Conservation (phyloP, 2,797 vertebrate genomes). For the Poeciliopsis presidionis region DNA sequence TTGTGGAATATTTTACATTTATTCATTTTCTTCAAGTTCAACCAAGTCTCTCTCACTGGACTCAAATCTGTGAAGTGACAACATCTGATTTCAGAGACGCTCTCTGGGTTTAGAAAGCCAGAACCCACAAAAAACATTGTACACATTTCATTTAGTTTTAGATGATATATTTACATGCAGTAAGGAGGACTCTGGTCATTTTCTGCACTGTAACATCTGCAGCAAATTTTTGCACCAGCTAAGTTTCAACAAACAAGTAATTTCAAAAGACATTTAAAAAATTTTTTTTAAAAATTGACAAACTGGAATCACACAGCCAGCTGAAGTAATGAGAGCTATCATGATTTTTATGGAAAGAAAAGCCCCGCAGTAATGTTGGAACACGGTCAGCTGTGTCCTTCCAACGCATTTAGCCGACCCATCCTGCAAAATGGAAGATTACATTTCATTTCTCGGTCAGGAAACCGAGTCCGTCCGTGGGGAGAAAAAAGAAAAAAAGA, state of each 20-base stretch:
- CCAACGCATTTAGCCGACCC: constrained; percentile 17
- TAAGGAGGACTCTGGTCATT: not conserved
- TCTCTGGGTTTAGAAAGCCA: constrained; percentile 18
- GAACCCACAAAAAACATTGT: constrained; percentile 27
- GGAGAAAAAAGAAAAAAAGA: constrained; percentile 6
- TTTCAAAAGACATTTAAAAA: not conserved
- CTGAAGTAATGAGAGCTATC: not conserved
- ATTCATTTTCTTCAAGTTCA: constrained; percentile 48
- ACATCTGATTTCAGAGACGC: not conserved
- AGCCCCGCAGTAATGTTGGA: not conserved
- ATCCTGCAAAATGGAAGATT: constrained; percentile 14
- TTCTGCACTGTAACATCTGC: constrained; percentile 1
- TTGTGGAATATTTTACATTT: constrained; percentile 28
- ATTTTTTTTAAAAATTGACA: not conserved
- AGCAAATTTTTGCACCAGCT: constrained; percentile 22
- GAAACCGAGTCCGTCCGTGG: not conserved
- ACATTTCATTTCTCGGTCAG: not conserved
- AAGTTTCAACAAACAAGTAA: constrained; percentile 8
- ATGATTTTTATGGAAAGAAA: not conserved
- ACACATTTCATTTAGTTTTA: constrained; percentile 19
- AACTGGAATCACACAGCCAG: constrained; percentile 33
- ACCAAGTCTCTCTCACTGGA: constrained; percentile 28
- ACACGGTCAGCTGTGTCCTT: not conserved
- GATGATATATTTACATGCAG: constrained; percentile 22
- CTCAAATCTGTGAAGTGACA: constrained; percentile 15